Evolutionary conservation across 2,888 invertebrate genomes (phyloP).

Genomic region (Leptinotarsa haldemani): DNA sequence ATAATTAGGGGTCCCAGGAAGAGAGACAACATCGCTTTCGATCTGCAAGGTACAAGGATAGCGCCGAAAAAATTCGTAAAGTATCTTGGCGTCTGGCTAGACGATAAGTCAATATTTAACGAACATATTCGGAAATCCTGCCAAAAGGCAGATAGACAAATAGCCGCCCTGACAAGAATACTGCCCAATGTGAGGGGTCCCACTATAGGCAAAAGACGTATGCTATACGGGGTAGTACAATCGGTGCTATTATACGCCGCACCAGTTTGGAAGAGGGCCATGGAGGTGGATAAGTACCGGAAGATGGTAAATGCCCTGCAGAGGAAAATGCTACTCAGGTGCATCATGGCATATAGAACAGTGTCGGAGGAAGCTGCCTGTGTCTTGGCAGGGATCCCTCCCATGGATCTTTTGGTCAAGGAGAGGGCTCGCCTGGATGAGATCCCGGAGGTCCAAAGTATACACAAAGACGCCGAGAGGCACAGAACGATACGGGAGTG

Average conservation of each 20-base stretch:
- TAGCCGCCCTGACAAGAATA: constrained; percentile 42
- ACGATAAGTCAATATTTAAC: constrained; percentile 16
- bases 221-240: constrained; percentile 28
- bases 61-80: constrained; percentile 25
- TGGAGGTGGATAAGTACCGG: not conserved
- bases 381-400: constrained; percentile 24
- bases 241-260: constrained; percentile 37
- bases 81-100: constrained; percentile 33
- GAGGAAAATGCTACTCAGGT: constrained; percentile 25
- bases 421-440: constrained; percentile 22
- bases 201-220: constrained; percentile 21
- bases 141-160: constrained; percentile 28
- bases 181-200: constrained; percentile 45
- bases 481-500: not conserved
- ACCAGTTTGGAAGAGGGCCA: constrained; percentile 27
- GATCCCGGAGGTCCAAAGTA: not conserved
- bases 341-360: constrained; percentile 27
- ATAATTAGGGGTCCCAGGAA: constrained; percentile 18
- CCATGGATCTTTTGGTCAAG: constrained; percentile 24
- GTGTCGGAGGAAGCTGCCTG: constrained; percentile 17
- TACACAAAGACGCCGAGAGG: constrained; percentile 9
- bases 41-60: constrained; percentile 14
- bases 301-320: not conserved
- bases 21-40: constrained; percentile 15
- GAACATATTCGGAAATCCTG: constrained; percentile 17